phyloP scores from a whole-genome alignment of 2,113 vertebrate species.

The Nyctereutes procyonoides region DNA sequence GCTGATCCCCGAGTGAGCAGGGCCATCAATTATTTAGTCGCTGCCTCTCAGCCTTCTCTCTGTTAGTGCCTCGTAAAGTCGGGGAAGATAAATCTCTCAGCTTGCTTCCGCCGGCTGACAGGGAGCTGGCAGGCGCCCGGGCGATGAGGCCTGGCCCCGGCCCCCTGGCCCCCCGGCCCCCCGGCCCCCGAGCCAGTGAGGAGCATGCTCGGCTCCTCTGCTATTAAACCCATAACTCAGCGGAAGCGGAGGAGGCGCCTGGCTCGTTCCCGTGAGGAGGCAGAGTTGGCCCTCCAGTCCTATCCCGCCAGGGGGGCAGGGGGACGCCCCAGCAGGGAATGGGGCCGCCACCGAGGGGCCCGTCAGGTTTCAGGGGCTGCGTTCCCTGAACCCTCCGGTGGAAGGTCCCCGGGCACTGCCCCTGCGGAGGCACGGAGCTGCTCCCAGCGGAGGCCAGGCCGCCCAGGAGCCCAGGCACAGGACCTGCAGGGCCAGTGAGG shows the following conservation, averaged over 20 bases:
- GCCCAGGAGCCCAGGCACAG: background rate
- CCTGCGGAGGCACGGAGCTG: fast-evolving
- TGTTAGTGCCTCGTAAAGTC: slow-evolving; percentile 41
- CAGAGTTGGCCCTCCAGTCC: background rate
- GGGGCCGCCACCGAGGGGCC: background rate
- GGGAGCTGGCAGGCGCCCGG: background rate
- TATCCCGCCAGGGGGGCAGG: fast-evolving
- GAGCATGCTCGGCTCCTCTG: background rate
- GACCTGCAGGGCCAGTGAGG: background rate
- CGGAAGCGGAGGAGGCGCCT: background rate
- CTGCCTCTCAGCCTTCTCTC: slow-evolving; percentile 65
- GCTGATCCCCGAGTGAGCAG: background rate
- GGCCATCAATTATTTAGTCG: slow-evolving; percentile 73
- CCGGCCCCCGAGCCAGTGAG: fast-evolving
- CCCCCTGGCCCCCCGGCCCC: fast-evolving
- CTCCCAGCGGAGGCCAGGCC: background rate
- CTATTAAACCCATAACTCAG: slow-evolving; percentile 74
- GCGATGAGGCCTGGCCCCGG: background rate
- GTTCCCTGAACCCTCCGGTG: background rate
- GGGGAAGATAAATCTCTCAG: slow-evolving; percentile 65
- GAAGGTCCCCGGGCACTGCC: background rate
- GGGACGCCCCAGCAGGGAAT: fast-evolving
- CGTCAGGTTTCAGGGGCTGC: background rate
- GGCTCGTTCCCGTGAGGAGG: background rate
- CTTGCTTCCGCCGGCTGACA: background rate